A percentile compares a stretch with the other conserved stretches of the same genome.
Conservation (phyloP, 2,797 vertebrate genomes). For the Thamnophis elegans region DNA sequence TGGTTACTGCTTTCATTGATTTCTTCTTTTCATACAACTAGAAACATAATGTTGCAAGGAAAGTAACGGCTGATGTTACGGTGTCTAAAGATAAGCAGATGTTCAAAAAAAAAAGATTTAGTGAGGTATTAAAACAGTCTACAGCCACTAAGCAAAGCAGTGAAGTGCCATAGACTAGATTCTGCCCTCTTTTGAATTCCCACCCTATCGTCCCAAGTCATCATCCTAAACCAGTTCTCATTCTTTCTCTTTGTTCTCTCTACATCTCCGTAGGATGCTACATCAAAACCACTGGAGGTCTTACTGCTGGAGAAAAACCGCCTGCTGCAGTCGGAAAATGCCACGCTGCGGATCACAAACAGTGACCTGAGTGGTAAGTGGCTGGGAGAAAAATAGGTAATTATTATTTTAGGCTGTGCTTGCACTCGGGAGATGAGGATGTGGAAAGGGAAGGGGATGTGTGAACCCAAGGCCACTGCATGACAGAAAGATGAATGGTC, state of each 20-base stretch:
- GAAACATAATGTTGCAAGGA: slow-evolving; percentile 8
- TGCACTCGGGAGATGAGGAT: slow-evolving; percentile 40
- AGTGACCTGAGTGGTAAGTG: slow-evolving; percentile 96
- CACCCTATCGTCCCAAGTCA: slow-evolving; percentile 25
- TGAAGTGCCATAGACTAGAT: not conserved
- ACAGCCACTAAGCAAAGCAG: slow-evolving; percentile 41
- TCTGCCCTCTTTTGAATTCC: slow-evolving; percentile 9
- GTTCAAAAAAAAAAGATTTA: slow-evolving; percentile 21
- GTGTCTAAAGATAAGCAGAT: slow-evolving; percentile 40
- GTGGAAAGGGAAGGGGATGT: slow-evolving; percentile 55
- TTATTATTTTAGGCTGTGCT: not conserved
- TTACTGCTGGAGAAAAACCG: slow-evolving; percentile 96
- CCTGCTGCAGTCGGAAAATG: slow-evolving; percentile 91
- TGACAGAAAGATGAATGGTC: slow-evolving; percentile 54
- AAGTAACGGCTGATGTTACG: slow-evolving; percentile 13
- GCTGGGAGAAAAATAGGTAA: not conserved
- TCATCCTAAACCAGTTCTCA: slow-evolving; percentile 35
- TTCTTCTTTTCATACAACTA: slow-evolving; percentile 1
- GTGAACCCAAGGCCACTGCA: slow-evolving; percentile 56
- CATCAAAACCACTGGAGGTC: slow-evolving; percentile 92
- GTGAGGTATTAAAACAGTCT: slow-evolving; percentile 28
- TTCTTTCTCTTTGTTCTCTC: slow-evolving; percentile 42
- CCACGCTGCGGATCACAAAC: slow-evolving; percentile 91
- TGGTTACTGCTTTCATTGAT: slow-evolving; percentile 16
- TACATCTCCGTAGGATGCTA: slow-evolving; percentile 79